phyloP scores from a whole-genome alignment of 1,140 invertebrate species.

The Centruroides vittatus region DNA sequence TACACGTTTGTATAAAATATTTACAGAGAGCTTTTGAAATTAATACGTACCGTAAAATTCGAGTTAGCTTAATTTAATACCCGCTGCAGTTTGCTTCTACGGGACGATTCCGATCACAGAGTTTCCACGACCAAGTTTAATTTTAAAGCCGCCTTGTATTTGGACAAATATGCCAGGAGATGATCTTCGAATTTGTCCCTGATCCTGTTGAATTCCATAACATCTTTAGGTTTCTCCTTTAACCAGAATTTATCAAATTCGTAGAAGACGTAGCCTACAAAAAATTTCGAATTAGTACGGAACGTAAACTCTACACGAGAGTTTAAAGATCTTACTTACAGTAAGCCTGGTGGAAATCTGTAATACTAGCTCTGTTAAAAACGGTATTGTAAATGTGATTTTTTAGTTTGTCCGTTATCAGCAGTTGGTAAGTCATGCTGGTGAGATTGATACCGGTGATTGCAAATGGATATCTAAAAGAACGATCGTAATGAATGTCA shows the following conservation, averaged over 20 bases:
- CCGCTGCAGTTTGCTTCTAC: too few species aligned
- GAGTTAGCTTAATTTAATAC: too few species aligned
- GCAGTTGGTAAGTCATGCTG: conserved; percentile 64
- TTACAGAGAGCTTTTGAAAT: too few species aligned
- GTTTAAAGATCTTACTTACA: conserved; percentile 35
- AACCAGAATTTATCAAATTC: conserved; percentile 91
- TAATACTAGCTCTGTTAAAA: conserved; percentile 34
- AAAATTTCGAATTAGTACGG: neutral
- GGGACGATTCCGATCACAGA: conserved; percentile 16
- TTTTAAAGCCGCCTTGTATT: conserved; percentile 46
- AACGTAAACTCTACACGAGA: too few species aligned
- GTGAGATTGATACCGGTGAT: conserved; percentile 85
- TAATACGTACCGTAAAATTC: too few species aligned
- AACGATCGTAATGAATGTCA: neutral
- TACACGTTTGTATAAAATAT: too few species aligned
- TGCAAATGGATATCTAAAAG: conserved; percentile 46
- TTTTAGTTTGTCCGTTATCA: conserved; percentile 67
- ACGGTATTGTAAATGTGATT: conserved; percentile 82
- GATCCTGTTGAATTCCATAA: conserved; percentile 87
- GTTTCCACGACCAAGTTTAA: conserved; percentile 52
- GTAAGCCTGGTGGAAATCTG: conserved; percentile 85
- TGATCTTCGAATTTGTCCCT: conserved; percentile 66
- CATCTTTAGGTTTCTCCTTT: conserved; percentile 70
- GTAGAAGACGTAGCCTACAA: conserved; percentile 61
- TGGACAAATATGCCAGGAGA: conserved; percentile 28